Evolutionary conservation across 2,113 vertebrate species (phyloP), one percentile per base, ranked within the genome.

Genomic region (Salvelinus sp.): DNA sequence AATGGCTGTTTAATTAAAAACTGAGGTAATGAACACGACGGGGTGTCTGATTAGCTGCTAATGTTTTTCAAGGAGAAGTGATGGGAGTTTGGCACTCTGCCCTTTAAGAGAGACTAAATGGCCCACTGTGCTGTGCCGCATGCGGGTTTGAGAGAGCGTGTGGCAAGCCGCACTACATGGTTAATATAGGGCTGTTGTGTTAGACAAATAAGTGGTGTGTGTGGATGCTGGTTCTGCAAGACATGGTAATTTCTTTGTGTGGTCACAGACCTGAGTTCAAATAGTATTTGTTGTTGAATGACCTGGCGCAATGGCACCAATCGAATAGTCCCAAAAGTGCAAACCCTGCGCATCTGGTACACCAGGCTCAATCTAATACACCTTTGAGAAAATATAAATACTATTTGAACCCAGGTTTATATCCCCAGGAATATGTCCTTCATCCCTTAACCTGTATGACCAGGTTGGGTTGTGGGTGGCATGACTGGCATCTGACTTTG

Each of bases 1-100:
- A 89, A 86, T 79, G 86, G 84, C 80, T 79, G 74, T 90, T 90
- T 90, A 88, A 91, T 91, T 90, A 90, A 91, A 90, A 92, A 79
- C 82, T 81, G 79, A 79, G 79, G 84, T 88, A 73, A 92, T 90
- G 85, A 90, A 89, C 73, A 81, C 76, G 22, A 80, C 75, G 50
- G 81, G 88, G 85, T 86, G 80, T 76, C 76, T 87, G 86, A 89
- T 91, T 89, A 62, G n/a, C 16, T 60, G 16, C 20, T 60, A 60
- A 22, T 62, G 20, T 3, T 62, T 3, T 22, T n/a, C 58, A 62
- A 6, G 6, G 58, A n/a, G 6, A 7, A 22, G 20, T 62, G 58
- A 22, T 22, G n/a, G 50, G 58, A 62, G n/a, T 62, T 22, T 2
- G 5, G 20, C n/a, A 22, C 58, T 62, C 58, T 62, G n/a, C 16